Evolutionary conservation across 2,888 invertebrate species (phyloP).

Genomic region (Hyles lineata): DNA sequence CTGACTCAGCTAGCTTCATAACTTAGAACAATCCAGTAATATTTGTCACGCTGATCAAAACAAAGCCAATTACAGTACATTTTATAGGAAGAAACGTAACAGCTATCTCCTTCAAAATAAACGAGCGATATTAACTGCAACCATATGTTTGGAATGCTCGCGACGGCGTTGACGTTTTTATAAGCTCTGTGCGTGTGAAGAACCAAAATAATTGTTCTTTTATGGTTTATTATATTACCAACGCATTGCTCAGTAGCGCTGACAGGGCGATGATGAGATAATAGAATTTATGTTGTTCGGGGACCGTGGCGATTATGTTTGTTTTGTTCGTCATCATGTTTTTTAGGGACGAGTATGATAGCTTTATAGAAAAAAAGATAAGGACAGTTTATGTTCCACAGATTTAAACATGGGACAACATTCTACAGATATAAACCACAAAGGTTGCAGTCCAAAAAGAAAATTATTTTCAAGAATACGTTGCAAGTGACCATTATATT

Average conservation of each 20-base stretch:
- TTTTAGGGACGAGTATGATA: conserved; percentile 28
- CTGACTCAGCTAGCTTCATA: too few relatives aligned
- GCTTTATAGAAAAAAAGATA: too few relatives aligned
- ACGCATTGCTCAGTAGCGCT: conserved; percentile 73
- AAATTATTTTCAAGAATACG: too few relatives aligned
- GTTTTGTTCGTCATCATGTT: conserved; percentile 31
- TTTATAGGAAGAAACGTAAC: conserved; percentile 19
- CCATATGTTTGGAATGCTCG: conserved; percentile 70
- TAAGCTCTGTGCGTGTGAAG: conserved; percentile 72
- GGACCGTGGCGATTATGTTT: conserved; percentile 25
- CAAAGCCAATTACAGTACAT: conserved; percentile 9
- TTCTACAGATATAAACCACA: too few relatives aligned
- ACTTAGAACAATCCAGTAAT: too few relatives aligned
- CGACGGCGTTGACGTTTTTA: conserved; percentile 74
- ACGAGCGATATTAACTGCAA: conserved; percentile 27
- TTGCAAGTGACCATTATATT: too few relatives aligned
- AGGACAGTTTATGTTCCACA: too few relatives aligned
- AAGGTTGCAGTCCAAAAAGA: too few relatives aligned
- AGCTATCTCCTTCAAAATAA: conserved; percentile 11
- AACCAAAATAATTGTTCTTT: conserved; percentile 74
- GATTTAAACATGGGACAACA: too few relatives aligned
- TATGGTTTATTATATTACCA: conserved; percentile 73
- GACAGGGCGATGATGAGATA: conserved; percentile 72
- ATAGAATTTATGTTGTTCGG: conserved; percentile 49
- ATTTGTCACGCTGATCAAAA: background rate